These are phyloP conservation scores for Cerceris rybyensis DNA, from an alignment of 2,888 invertebrate species.

Conservation along the genomic window DNA sequence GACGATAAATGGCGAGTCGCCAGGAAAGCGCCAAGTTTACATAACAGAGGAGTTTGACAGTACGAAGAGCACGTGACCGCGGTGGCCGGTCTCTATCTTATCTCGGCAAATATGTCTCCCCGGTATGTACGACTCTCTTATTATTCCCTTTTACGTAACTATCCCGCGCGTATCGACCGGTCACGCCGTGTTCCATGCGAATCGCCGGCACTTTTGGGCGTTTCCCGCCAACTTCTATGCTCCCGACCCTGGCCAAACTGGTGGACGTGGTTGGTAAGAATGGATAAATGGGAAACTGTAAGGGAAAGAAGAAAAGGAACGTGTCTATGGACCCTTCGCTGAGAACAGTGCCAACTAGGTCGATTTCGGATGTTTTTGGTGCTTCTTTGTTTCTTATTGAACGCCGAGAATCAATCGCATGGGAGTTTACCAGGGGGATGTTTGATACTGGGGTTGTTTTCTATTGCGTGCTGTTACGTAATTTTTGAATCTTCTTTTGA, in stretches of 20 bases:
- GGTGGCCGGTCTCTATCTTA: conserved; percentile 70
- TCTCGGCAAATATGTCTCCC: conserved; percentile 69
- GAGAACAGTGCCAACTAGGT: no score
- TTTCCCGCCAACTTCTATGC: conserved; percentile 55
- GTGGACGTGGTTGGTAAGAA: neutral
- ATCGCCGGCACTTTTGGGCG: conserved; percentile 49
- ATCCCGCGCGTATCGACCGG: conserved; percentile 66
- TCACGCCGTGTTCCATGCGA: conserved; percentile 37
- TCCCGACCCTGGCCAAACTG: neutral
- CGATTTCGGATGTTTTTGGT: no score
- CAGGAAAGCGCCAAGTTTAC: conserved; percentile 78
- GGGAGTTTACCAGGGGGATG: no score
- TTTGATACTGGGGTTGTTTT: no score
- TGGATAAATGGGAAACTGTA: no score
- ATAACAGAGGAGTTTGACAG: conserved; percentile 80
- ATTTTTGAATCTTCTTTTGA: no score
- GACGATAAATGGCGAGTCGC: conserved; percentile 71
- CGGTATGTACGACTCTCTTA: conserved; percentile 61
- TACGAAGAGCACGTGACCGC: conserved; percentile 75
- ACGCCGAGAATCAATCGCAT: no score
- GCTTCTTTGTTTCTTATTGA: no score
- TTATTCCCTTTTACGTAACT: conserved; percentile 73
- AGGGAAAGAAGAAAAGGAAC: no score
- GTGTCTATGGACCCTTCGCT: no score
- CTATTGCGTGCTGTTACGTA: no score